These are phyloP conservation scores for Andrena dorsata DNA, from an alignment of 2,888 invertebrate genomes.

Conservation along the genomic window DNA sequence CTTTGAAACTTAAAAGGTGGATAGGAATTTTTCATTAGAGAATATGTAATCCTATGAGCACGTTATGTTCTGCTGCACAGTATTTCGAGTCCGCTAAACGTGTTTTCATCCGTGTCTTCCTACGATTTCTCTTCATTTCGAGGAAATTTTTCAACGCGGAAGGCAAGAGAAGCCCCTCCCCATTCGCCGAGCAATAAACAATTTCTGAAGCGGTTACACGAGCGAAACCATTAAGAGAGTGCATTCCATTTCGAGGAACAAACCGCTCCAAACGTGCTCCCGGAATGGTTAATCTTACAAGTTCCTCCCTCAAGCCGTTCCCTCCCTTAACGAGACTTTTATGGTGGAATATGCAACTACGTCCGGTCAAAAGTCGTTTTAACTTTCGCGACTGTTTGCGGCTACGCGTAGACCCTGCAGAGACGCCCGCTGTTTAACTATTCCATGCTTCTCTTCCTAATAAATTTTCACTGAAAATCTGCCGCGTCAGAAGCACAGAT, in stretches of 20 bases:
- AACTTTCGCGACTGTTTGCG: constrained; percentile 48
- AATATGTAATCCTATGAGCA: too few relatives aligned
- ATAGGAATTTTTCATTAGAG: too few relatives aligned
- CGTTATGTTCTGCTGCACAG: too few relatives aligned
- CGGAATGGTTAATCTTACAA: constrained; percentile 49
- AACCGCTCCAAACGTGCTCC: constrained; percentile 35
- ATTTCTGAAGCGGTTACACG: constrained; percentile 16
- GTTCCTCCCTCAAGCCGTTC: constrained; percentile 8
- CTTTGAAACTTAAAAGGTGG: too few relatives aligned
- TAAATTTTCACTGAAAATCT: constrained; percentile 1
- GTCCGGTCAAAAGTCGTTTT: constrained; percentile 55
- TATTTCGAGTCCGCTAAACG: background rate
- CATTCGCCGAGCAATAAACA: constrained; percentile 4
- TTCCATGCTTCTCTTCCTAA: constrained; percentile 9
- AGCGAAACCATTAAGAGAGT: constrained; percentile 27
- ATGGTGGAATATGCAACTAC: constrained; percentile 45
- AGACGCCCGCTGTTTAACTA: constrained; percentile 26
- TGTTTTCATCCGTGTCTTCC: background rate
- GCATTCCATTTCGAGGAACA: constrained; percentile 35
- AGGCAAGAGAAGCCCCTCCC: background rate
- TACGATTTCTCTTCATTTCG: background rate
- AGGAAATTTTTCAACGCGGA: background rate
- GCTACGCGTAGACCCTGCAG: constrained; percentile 8
- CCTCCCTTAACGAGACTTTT: constrained; percentile 55
- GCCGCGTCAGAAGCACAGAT: background rate